Evolutionary conservation across 2,113 vertebrate species (phyloP).

Genomic region (Hippocampus zosterae): DNA sequence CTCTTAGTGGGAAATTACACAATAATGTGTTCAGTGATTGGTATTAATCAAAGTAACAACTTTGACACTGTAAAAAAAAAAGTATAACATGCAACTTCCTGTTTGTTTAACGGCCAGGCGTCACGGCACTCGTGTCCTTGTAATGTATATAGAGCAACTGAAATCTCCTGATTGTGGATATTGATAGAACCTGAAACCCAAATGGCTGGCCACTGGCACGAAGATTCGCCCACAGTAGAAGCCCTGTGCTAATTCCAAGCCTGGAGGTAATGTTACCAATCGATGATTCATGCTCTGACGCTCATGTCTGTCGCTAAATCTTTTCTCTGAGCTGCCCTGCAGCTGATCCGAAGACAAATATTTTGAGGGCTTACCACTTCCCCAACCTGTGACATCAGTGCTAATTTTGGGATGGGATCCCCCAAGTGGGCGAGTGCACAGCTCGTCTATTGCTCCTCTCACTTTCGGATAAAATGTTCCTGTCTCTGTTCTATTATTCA

Average conservation of each 20-base stretch:
- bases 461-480: slow-evolving; percentile 29
- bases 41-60: too few relatives aligned
- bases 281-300: slow-evolving; percentile 35
- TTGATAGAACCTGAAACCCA: slow-evolving; percentile 31
- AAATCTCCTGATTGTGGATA: slow-evolving; percentile 38
- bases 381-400: slow-evolving; percentile 23
- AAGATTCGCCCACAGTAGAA: slow-evolving; percentile 26
- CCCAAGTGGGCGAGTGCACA: not conserved
- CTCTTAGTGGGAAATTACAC: not conserved
- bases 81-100: not conserved
- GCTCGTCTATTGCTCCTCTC: slow-evolving; percentile 16
- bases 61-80: too few relatives aligned
- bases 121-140: not conserved
- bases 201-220: slow-evolving; percentile 25
- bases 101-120: not conserved
- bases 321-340: slow-evolving; percentile 36
- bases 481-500: slow-evolving; percentile 55
- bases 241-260: slow-evolving; percentile 34
- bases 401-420: slow-evolving; percentile 35
- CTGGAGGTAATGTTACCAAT: slow-evolving; percentile 50
- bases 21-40: not conserved
- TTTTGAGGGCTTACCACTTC: slow-evolving; percentile 11
- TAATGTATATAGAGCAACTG: not conserved
- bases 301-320: slow-evolving; percentile 26
- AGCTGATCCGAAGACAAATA: not conserved